Conservation (phyloP, 2,113 vertebrate genomes). For the Athene noctua region DNA sequence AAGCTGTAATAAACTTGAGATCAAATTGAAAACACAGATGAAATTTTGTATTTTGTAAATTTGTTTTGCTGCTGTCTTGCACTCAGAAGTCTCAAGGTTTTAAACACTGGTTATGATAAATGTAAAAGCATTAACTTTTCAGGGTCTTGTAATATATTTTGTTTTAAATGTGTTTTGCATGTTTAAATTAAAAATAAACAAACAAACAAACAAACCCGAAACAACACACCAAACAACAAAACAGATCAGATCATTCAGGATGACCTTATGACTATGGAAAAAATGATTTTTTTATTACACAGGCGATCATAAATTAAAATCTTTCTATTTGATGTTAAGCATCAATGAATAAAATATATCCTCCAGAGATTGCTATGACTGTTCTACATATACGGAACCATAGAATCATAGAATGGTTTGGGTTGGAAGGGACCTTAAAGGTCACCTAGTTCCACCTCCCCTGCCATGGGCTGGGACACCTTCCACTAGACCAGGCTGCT, state of each 20-base stretch:
- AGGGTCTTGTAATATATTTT: background rate
- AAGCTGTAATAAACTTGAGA: background rate
- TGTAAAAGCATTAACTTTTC: background rate
- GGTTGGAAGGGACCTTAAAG: no score
- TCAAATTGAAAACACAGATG: background rate
- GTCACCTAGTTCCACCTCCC: no score
- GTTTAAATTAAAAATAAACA: background rate
- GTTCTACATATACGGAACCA: background rate
- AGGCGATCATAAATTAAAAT: background rate
- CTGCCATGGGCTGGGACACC: no score
- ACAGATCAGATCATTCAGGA: background rate
- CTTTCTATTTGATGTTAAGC: background rate
- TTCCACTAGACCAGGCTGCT: no score
- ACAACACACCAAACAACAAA: background rate
- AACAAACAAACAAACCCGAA: background rate
- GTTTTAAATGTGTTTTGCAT: background rate
- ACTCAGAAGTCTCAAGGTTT: background rate
- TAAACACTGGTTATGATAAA: background rate
- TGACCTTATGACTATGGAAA: background rate
- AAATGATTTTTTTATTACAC: background rate
- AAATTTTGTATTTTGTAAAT: background rate
- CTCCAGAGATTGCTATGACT: background rate
- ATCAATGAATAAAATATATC: background rate
- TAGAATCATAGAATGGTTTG: no score
- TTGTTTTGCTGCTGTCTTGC: background rate